Evolutionary conservation across 2,113 vertebrate genomes (phyloP), one percentile per base, ranked within the genome.

Genomic region (Columba livia): DNA sequence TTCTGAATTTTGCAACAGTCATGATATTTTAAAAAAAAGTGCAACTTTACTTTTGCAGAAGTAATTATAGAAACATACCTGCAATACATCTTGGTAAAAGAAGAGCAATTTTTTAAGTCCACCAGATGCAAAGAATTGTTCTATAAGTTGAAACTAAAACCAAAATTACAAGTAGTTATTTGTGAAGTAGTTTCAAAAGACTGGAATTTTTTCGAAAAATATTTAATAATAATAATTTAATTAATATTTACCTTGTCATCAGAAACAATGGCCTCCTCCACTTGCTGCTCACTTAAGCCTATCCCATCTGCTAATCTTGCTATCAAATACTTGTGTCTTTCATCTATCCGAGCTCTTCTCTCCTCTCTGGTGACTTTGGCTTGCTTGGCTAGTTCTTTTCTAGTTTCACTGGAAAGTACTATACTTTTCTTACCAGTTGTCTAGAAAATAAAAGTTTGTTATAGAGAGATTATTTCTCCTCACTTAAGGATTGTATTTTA

Each of bases 81-180:
- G 93, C 28, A 80, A 94, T 31, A 94, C n/a, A 44, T 94, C 96
- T 97, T 99, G 98, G 89, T 97, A 98, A 97, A 98, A 98, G 97
- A 99, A 98, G 42, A 98, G 92, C 65, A 99, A 94, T 85, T 97
- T 98, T 92, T 97, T 98, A 71, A 97, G 97, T 92, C 98, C 98
- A 53, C 92, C 96, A 25, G 96, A 71, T 54, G 97, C 96, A 94
- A 99, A 98, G 96, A 99, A 99, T 38, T 98, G 97, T 24, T 98
- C 96, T 54, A 98, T 97, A 78, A 98, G 92, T 36, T 78, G 79
- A 96, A 98, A 98, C 98, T 98, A 78, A 89, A 89, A 94, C 74
- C 20, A 67, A 79, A 73, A 93, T 62, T 58, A 79, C 7, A 67
- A n/a, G 8, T 48, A 82, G 51, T 58, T 88, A 89, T 80, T 31